Conservation (phyloP, 2,113 vertebrate species). For the Leucopsar rothschildi region DNA sequence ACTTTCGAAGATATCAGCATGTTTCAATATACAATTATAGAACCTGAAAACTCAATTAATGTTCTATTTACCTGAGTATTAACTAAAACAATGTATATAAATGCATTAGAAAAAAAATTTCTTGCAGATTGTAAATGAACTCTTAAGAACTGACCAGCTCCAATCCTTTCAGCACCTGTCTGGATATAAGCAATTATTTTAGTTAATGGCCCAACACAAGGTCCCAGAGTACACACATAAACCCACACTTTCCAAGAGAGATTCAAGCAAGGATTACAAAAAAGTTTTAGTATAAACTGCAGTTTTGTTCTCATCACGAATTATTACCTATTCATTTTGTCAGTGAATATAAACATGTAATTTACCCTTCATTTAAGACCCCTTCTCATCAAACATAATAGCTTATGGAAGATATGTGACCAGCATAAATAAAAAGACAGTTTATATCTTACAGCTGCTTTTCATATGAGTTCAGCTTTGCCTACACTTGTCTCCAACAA, state of each 20-base stretch:
- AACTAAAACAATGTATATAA: constrained; percentile 44
- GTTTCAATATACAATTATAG: constrained; percentile 11
- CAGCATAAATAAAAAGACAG: background rate
- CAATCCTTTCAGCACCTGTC: constrained; percentile 30
- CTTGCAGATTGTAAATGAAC: constrained; percentile 11
- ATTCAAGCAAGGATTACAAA: background rate
- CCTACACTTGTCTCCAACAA: background rate
- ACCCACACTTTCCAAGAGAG: background rate
- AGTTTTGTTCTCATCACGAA: background rate
- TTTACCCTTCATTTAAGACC: background rate
- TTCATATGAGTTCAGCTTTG: background rate
- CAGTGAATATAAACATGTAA: background rate
- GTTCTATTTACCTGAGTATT: constrained; percentile 42
- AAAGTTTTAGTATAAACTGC: background rate
- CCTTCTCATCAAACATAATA: constrained; percentile 1
- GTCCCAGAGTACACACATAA: background rate
- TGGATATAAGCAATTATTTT: constrained; percentile 16
- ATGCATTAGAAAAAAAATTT: background rate
- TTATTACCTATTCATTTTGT: background rate
- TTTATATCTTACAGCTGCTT: background rate
- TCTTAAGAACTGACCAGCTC: constrained; percentile 36
- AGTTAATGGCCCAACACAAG: background rate
- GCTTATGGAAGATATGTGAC: background rate
- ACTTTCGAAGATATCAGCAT: constrained; percentile 9
- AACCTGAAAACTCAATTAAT: constrained; percentile 42